A percentile compares a stretch with the other conserved stretches of the same genome.
phyloP scores from a whole-genome alignment of 2,888 invertebrate species.

The Archaeoteleia sp. region DNA sequence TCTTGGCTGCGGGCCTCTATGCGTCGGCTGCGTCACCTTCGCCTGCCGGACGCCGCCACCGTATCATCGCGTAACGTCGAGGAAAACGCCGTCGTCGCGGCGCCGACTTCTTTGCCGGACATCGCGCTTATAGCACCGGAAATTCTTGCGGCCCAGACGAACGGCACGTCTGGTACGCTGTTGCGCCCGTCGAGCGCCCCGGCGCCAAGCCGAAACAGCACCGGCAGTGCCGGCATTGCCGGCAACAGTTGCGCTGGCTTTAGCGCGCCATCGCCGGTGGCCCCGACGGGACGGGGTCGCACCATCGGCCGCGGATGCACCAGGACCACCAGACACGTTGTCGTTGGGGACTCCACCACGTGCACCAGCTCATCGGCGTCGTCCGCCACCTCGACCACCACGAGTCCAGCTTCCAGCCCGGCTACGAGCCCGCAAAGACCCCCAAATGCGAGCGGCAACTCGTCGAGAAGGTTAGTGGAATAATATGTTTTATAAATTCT shows the following conservation, averaged over 20 bases:
- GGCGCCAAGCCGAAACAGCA: constrained; percentile 43
- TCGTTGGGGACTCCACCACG: constrained; percentile 55
- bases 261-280: neutral
- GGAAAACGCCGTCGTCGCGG: constrained; percentile 45
- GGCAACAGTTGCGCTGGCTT: too few relatives aligned
- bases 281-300: neutral
- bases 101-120: constrained; percentile 68
- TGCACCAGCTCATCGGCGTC: constrained; percentile 61
- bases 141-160: constrained; percentile 70
- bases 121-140: constrained; percentile 71
- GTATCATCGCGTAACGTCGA: neutral
- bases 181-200: constrained; percentile 68
- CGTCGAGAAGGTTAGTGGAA: constrained; percentile 58
- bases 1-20: constrained; percentile 78
- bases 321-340: constrained; percentile 25
- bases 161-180: constrained; percentile 59
- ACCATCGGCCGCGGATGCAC: constrained; percentile 15
- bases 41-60: constrained; percentile 71
- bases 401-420: constrained; percentile 60
- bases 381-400: constrained; percentile 57
- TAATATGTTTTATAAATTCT: too few relatives aligned
- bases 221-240: neutral
- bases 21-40: constrained; percentile 77
- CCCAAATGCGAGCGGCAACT: constrained; percentile 11
- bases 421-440: constrained; percentile 64